Conservation (phyloP, 2,113 vertebrate genomes). For the Malurus cyaneus region DNA sequence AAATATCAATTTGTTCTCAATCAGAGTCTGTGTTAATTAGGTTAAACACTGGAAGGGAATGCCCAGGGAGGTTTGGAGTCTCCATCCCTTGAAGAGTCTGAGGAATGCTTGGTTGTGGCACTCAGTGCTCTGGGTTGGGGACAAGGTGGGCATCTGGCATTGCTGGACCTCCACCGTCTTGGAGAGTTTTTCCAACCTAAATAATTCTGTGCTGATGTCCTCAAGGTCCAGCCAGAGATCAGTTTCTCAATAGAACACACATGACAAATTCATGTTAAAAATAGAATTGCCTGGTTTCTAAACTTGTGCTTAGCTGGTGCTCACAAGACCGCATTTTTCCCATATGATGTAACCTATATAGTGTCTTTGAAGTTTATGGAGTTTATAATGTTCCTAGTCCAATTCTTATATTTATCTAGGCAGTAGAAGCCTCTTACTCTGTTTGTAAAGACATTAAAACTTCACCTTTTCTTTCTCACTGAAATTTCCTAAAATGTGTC, state of each 20-base stretch:
- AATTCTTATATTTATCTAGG: neutral
- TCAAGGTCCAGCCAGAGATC: neutral
- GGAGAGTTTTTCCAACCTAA: neutral
- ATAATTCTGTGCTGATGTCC: neutral
- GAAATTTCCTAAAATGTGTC: neutral
- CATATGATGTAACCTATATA: fast-evolving
- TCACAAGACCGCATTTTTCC: neutral
- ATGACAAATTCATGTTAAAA: neutral
- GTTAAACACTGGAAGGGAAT: neutral
- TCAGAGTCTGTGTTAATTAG: neutral
- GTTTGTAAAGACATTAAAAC: neutral
- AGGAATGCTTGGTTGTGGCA: neutral
- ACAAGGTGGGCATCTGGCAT: neutral
- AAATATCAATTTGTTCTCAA: neutral
- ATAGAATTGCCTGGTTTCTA: neutral
- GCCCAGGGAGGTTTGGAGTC: neutral
- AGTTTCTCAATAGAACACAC: neutral
- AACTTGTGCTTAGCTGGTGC: neutral
- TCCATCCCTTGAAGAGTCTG: neutral
- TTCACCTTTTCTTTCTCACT: neutral
- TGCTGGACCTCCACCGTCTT: neutral
- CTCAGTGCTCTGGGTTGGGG: neutral
- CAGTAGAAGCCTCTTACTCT: neutral
- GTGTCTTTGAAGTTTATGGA: neutral
- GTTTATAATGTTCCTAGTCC: neutral